Base-by-base conservation (phyloP, 2,797 vertebrate genomes). In the Tiaroga cobitis region DNA sequence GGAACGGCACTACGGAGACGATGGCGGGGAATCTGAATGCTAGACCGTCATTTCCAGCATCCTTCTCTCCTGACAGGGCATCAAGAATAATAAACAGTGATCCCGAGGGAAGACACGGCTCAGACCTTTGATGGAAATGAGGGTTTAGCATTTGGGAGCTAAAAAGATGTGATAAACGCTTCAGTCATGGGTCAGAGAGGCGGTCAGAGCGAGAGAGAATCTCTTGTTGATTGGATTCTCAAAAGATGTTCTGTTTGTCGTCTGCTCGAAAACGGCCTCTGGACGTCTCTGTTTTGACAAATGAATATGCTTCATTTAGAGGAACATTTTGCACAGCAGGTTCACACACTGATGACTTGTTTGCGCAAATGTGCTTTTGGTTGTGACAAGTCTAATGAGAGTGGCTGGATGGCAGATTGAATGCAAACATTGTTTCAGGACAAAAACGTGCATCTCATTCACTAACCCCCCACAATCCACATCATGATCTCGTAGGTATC, bases 131-230 rank as follows among this genome's bases (percentile, higher is more conserved):
- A 81, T 73, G 68, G 84, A 82, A 83, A 87, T 69, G 59, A 70
- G 79, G 78, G 67, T 82, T 39, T 41, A 72, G 80, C 18, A 24
- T 81, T 88, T 83, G 54, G 83, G 70, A 54, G 81, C 70, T 75
- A 67, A 82, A 59, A 87, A 77, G 83, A 90, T 77, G 74, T 85
- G 89, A 89, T 89, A 79, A 90, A 88, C 67, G 87, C 81, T 82
- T 89, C 85, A 86, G 87, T 89, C 86, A 81, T 16, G 70, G 83
- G 87, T 88, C 82, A 88, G 54, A 56, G 82, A 90, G 73, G 73
- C 69, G 86, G 81, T 78, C 72, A 69, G 80, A 2, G 68, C 68
- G 51, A 41, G 49, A 85, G 68, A 56, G 74, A 83, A 65, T 68
- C 37, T 87, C 56, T 54, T 65, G 49, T 49, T 54, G 54, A 84